These are phyloP conservation scores for Trematomus loennbergii DNA, from an alignment of 2,113 vertebrate species.

Conservation along the genomic window DNA sequence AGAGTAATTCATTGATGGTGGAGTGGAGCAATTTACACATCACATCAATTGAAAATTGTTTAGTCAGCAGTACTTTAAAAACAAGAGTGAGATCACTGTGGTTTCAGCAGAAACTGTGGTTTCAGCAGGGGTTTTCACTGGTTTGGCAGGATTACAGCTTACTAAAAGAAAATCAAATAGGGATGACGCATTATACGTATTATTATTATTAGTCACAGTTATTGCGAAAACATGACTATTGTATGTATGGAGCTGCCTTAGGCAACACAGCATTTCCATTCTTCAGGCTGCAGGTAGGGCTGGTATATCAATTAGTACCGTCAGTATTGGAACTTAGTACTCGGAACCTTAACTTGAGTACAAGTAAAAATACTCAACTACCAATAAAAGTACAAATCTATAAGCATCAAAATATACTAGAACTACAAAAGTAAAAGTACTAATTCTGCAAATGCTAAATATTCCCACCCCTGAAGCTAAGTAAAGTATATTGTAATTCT, in stretches of 20 bases:
- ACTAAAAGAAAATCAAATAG: background rate
- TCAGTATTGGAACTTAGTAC: background rate
- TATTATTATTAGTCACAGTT: background rate
- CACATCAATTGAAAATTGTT: background rate
- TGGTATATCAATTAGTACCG: background rate
- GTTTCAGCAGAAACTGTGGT: background rate
- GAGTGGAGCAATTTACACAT: background rate
- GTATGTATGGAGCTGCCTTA: background rate
- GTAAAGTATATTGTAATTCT: no score
- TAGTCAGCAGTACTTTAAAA: background rate
- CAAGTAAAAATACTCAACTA: no score
- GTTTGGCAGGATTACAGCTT: background rate
- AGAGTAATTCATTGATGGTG: background rate
- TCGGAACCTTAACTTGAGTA: no score
- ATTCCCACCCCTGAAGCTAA: no score
- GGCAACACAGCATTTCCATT: background rate
- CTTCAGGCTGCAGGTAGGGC: background rate
- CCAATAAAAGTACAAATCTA: no score
- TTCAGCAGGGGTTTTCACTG: background rate
- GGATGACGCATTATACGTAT: background rate
- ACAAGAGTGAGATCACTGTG: background rate
- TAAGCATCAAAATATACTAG: no score
- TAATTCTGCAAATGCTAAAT: no score
- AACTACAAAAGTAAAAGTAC: no score
- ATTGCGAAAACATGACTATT: background rate